These are phyloP conservation scores for Xiphydria camelus DNA, from an alignment of 2,888 invertebrate genomes.

Conservation along the genomic window DNA sequence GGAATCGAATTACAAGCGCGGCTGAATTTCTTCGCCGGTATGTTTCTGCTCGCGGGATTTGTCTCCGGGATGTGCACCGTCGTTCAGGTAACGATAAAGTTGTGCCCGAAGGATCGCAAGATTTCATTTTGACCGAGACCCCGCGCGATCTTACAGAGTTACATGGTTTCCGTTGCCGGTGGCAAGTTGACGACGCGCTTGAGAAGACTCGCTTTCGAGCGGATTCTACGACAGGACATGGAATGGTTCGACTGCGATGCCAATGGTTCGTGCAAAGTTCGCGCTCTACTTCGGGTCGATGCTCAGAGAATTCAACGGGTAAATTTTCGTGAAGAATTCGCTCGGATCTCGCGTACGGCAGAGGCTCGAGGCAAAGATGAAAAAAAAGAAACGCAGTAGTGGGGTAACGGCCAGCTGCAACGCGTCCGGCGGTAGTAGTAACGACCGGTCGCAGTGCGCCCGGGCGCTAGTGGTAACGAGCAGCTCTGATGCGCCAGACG, in stretches of 20 bases:
- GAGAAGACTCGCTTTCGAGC: constrained; percentile 42
- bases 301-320: constrained; percentile 38
- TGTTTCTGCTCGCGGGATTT: constrained; percentile 48
- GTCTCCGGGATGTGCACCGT: constrained; percentile 41
- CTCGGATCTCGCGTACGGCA: no score
- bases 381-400: no score
- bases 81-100: constrained; percentile 29
- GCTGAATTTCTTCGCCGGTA: constrained; percentile 30
- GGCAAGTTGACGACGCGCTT: constrained; percentile 58
- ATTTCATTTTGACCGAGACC: no score
- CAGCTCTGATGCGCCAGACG: no score
- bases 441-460: no score
- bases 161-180: constrained; percentile 58
- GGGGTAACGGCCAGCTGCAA: no score
- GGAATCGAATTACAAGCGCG: constrained; percentile 9
- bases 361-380: no score
- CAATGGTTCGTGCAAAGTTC: constrained; percentile 48
- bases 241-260: constrained; percentile 45
- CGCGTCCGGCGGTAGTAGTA: no score
- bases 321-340: no score
- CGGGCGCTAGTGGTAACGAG: no score
- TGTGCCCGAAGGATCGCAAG: no score
- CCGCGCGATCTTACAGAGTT: constrained; percentile 43
- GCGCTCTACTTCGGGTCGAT: constrained; percentile 46
- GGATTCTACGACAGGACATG: constrained; percentile 50